Conservation (phyloP, 1,140 invertebrate species). For the Macrobrachium rosenbergii region DNA sequence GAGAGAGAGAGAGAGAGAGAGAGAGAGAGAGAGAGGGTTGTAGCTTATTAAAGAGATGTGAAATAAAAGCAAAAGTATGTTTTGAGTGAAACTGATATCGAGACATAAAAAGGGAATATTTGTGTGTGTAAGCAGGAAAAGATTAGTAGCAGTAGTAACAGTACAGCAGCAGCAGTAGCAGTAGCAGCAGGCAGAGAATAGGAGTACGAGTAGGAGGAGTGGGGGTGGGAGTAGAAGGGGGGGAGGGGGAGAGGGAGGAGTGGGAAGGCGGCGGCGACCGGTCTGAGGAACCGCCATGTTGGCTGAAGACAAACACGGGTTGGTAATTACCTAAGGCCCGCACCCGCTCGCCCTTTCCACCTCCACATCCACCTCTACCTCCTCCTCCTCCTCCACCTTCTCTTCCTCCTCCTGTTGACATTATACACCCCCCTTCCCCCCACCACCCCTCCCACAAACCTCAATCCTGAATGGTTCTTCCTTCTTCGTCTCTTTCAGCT, state of each 20-base stretch:
- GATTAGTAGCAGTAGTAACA: not conserved
- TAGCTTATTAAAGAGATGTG: not conserved
- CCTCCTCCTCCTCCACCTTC: not conserved
- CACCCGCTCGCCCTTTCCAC: not conserved
- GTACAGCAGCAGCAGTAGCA: not conserved
- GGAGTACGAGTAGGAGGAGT: not conserved
- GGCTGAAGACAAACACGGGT: conserved; percentile 54
- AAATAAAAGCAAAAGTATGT: not conserved
- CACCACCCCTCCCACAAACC: not conserved
- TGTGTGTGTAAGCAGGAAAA: not conserved
- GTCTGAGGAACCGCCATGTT: conserved; percentile 55
- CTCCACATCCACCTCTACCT: not conserved
- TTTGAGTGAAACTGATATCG: too few species aligned
- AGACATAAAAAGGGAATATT: too few species aligned
- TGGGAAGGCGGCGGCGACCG: conserved; percentile 30
- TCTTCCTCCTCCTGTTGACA: not conserved
- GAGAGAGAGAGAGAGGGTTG: not conserved
- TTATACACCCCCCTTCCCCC: not conserved
- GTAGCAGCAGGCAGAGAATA: not conserved
- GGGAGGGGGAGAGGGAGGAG: not conserved
- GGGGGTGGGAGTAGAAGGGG: not conserved
- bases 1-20: too few species aligned
- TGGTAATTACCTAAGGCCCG: conserved; percentile 46
- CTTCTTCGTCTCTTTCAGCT: not conserved
- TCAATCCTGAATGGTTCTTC: not conserved